phyloP scores from a whole-genome alignment of 2,113 vertebrate species.

The Plotosus lineatus region DNA sequence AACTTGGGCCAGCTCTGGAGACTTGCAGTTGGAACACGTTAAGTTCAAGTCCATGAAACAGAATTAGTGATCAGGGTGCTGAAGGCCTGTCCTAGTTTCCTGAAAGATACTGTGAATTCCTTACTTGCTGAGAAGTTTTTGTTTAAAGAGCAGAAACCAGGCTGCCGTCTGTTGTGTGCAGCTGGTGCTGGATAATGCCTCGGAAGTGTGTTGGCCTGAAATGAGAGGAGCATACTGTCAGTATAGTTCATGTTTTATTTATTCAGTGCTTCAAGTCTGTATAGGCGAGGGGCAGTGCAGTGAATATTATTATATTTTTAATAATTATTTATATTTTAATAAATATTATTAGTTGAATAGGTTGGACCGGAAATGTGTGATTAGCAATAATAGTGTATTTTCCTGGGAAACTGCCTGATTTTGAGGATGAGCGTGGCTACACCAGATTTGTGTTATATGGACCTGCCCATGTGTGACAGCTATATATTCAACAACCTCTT shows the following conservation, averaged over 20 bases:
- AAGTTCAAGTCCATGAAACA: conserved; percentile 24
- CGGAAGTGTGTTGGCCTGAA: conserved; percentile 14
- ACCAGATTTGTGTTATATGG: background rate
- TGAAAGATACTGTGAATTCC: background rate
- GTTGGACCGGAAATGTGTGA: background rate
- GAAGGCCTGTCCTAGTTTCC: conserved; percentile 24
- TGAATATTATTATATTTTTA: too few species aligned
- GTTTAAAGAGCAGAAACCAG: conserved; percentile 9
- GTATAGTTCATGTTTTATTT: conserved; percentile 39
- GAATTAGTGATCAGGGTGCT: conserved; percentile 30
- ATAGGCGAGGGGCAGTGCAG: too few species aligned
- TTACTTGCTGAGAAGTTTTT: background rate
- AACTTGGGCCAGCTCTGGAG: conserved; percentile 26
- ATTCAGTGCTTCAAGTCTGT: background rate
- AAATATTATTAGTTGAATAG: background rate
- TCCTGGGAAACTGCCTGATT: background rate
- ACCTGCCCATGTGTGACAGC: background rate
- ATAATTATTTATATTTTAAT: too few species aligned
- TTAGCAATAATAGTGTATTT: background rate
- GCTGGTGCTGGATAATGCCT: background rate
- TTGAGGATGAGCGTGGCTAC: background rate
- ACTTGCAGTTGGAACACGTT: conserved; percentile 23
- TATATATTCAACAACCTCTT: background rate
- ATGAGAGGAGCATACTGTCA: background rate
- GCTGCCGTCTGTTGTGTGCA: conserved; percentile 1